Evolutionary conservation across 2,113 vertebrate species (phyloP).

Genomic region (Camelus dromedarius): DNA sequence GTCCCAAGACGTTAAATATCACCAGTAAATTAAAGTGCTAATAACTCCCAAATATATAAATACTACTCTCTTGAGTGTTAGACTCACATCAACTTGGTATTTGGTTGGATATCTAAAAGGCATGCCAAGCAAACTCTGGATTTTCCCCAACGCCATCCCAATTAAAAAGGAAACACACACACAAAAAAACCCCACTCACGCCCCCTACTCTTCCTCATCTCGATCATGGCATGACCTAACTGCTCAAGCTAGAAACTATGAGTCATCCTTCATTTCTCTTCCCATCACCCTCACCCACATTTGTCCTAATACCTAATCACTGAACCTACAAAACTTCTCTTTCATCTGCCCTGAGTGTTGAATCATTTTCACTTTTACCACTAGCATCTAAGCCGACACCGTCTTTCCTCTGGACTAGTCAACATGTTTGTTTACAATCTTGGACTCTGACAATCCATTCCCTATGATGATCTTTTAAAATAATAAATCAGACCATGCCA

Average conservation of each 20-base stretch:
- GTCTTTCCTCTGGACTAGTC: neutral
- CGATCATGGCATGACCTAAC: neutral
- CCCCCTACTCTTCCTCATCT: neutral
- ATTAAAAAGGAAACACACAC: neutral
- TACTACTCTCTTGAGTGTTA: neutral
- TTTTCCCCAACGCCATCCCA: neutral
- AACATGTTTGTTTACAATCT: neutral
- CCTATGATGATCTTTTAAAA: constrained; percentile 3
- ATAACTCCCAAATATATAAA: neutral
- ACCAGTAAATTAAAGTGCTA: neutral
- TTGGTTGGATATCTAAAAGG: neutral
- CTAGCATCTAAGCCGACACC: neutral
- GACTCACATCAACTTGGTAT: neutral
- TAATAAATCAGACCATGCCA: neutral
- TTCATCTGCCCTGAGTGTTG: neutral
- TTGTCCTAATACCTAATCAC: neutral
- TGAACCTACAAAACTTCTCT: neutral
- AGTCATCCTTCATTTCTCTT: constrained; percentile 11
- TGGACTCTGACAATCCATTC: neutral
- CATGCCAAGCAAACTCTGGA: neutral
- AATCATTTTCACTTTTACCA: neutral
- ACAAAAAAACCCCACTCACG: neutral
- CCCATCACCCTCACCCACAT: neutral
- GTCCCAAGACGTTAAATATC: neutral
- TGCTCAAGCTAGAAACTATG: constrained; percentile 6